A percentile compares a stretch with the other conserved stretches of the same genome.
Evolutionary conservation across 2,888 invertebrate genomes (phyloP).

Genomic region (Drosophila formosana): DNA sequence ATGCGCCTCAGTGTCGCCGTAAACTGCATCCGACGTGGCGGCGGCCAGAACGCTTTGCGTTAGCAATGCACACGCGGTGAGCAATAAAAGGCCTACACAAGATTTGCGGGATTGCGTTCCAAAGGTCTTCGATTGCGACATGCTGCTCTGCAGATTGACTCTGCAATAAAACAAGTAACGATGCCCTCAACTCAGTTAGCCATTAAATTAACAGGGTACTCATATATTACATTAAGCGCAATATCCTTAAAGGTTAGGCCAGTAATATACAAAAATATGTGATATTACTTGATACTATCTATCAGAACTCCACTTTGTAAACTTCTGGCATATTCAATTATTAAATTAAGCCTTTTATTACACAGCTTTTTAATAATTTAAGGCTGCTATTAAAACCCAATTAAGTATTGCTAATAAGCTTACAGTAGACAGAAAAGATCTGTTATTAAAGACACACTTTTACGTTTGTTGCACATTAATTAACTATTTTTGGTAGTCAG

Average conservation of each 20-base stretch:
- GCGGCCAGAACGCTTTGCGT: constrained; percentile 64
- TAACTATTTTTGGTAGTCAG: too few species aligned
- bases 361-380: too few species aligned
- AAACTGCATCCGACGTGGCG: constrained; percentile 56
- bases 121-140: constrained; percentile 43
- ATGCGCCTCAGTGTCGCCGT: constrained; percentile 62
- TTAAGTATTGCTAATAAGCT: too few species aligned
- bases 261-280: background rate
- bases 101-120: constrained; percentile 46
- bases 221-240: background rate
- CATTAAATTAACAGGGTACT: background rate
- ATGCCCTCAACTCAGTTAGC: background rate
- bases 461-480: too few species aligned
- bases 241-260: background rate
- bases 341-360: too few species aligned
- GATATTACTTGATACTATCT: too few species aligned
- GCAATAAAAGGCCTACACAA: constrained; percentile 69
- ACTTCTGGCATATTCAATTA: too few species aligned
- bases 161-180: constrained; percentile 41
- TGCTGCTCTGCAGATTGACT: constrained; percentile 30
- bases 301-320: too few species aligned
- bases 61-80: constrained; percentile 63
- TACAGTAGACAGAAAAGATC: too few species aligned
- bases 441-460: too few species aligned
- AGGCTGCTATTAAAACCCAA: too few species aligned